Evolutionary conservation across 2,113 vertebrate genomes (phyloP).

Genomic region (Tragelaphus scriptus): DNA sequence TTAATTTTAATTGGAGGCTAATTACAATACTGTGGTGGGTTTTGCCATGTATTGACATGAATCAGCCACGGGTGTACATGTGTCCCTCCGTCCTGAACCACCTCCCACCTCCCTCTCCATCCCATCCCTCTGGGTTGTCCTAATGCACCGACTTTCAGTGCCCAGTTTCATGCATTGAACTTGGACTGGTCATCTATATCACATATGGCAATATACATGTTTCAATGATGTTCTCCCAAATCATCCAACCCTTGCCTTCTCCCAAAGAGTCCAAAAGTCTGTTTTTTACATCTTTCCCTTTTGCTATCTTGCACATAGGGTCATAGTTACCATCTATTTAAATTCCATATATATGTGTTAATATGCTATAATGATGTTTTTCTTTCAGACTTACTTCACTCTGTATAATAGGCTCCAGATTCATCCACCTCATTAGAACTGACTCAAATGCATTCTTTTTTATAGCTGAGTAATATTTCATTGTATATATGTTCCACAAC

Average conservation of each 20-base stretch:
- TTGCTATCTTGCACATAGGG: neutral
- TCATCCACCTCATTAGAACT: neutral
- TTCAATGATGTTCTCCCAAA: neutral
- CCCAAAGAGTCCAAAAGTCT: neutral
- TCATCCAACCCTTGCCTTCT: neutral
- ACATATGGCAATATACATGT: neutral
- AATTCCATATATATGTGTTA: neutral
- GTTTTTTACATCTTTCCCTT: neutral
- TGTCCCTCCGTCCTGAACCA: neutral
- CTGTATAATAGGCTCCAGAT: neutral
- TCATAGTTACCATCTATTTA: neutral
- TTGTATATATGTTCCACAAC: neutral
- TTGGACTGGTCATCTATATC: neutral
- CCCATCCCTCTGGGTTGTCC: neutral
- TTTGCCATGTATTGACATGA: neutral
- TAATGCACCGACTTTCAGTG: neutral
- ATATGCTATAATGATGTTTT: neutral
- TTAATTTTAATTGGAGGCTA: neutral
- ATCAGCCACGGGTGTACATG: neutral
- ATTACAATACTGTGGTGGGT: neutral
- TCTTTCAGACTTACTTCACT: neutral
- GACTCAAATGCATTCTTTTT: neutral
- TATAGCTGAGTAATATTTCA: neutral
- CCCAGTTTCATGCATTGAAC: neutral
- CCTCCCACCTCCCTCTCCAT: neutral